Evolutionary conservation across 2,113 vertebrate genomes (phyloP).

Genomic region (Penelope pileata): DNA sequence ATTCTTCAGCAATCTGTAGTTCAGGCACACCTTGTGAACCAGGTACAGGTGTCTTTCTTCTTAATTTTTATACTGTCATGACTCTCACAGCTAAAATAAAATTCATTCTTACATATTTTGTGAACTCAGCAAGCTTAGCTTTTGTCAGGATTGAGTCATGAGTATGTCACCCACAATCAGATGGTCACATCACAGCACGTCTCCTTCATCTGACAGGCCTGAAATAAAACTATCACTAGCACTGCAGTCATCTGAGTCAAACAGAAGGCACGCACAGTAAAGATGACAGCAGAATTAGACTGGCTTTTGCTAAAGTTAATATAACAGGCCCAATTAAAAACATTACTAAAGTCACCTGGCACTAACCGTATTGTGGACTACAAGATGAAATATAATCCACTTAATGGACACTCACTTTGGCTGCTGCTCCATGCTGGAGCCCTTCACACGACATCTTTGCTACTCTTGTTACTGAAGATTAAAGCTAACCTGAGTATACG

Average conservation of each 20-base stretch:
- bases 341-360: not conserved
- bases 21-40: not conserved
- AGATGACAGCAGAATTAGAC: constrained; percentile 1
- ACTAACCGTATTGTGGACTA: not conserved
- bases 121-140: not conserved
- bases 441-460: not conserved
- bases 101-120: not conserved
- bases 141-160: not conserved
- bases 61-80: not conserved
- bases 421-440: not conserved
- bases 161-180: not conserved
- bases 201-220: constrained; percentile 14
- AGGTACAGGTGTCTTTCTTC: not conserved
- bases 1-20: not conserved
- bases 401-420: not conserved
- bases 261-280: not conserved
- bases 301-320: not conserved
- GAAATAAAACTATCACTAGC: constrained; percentile 40
- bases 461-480: not conserved
- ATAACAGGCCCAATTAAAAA: not conserved
- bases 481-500: not conserved
- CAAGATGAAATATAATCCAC: not conserved
- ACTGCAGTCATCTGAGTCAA: not conserved
- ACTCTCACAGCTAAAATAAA: not conserved
- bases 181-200: constrained; percentile 23